These are phyloP conservation scores for Eupelmus urozonus DNA, from an alignment of 2,888 invertebrate species.

Conservation along the genomic window DNA sequence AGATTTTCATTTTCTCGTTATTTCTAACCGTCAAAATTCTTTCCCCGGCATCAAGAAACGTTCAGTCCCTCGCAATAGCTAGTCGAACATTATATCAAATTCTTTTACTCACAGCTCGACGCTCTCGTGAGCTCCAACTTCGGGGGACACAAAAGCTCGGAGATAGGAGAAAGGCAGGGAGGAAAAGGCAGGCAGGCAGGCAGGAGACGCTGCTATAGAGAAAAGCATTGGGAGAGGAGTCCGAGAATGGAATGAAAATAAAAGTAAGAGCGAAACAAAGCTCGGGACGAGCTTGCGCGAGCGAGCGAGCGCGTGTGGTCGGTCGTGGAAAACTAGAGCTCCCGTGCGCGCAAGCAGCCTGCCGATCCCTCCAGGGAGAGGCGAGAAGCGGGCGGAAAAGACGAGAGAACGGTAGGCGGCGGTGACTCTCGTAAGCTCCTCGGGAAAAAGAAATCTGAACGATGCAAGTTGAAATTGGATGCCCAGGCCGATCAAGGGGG, in stretches of 20 bases:
- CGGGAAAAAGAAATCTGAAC: constrained; percentile 55
- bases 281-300: too few relatives aligned
- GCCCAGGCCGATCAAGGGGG: constrained; percentile 48
- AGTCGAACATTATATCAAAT: not conserved
- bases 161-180: not conserved
- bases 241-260: constrained; percentile 39
- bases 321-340: constrained; percentile 1
- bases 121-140: not conserved
- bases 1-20: not conserved
- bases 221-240: not conserved
- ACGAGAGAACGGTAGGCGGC: not conserved
- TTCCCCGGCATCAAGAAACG: too few relatives aligned
- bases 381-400: constrained; percentile 8
- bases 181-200: not conserved
- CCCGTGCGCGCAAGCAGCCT: not conserved
- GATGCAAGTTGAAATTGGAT: constrained; percentile 60
- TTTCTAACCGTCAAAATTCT: not conserved
- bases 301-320: not conserved
- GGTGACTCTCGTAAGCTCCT: constrained; percentile 37
- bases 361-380: constrained; percentile 34
- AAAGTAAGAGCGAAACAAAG: constrained; percentile 40
- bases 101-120: not conserved
- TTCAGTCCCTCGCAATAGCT: not conserved
- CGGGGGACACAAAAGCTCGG: not conserved
- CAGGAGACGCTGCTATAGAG: not conserved